Base-by-base conservation (phyloP, 2,113 vertebrate genomes). In the Tiliqua scincoides region DNA sequence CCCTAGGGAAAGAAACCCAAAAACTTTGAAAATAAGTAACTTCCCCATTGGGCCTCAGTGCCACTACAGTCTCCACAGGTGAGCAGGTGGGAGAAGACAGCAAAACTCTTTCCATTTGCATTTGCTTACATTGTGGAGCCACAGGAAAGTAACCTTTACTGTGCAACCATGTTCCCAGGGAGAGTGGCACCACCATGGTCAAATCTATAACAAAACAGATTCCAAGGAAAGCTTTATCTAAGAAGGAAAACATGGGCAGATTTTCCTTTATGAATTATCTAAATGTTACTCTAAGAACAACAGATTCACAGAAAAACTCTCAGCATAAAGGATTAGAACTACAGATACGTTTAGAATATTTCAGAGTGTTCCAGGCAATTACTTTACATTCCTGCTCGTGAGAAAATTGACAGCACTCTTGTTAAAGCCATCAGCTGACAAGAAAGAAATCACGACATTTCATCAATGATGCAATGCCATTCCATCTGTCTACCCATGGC, bases 191-290 rank as follows among this genome's bases (percentile, higher is more conserved):
- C 25, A 20, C 35, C 77, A 4, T 73, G 57, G 43, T 61, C 18
- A 57, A 61, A 76, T 81, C 6, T 59, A 11, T 35, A 73, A 30
- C 52, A 80, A 86, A 70, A n/a, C n/a, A 30, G 6, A 15, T 32
- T 35, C 30, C 32, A 76, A 74, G 52, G 43, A n/a, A 63, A n/a
- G 23, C 21, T 65, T 75, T 65, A 59, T 67, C 15, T 62, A 27
- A 61, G 21, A 79, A 71, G 52, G 32, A 78, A 30, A 61, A n/a
- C 37, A 48, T n/a, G 25, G 27, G 18, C 27, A 14, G 10, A 71
- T 70, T 61, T 85, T 71, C 84, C 65, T 79, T 79, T 6, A 61
- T n/a, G 54, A 62, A n/a, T 61, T 79, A 30, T 72, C 32, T 79
- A 79, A 70, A 85, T 32, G 32, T 20, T 30, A 21, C 63, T 79